Evolutionary conservation across 2,888 invertebrate genomes (phyloP), one percentile per base, ranked within the genome.

Genomic region (Ophraella communa): DNA sequence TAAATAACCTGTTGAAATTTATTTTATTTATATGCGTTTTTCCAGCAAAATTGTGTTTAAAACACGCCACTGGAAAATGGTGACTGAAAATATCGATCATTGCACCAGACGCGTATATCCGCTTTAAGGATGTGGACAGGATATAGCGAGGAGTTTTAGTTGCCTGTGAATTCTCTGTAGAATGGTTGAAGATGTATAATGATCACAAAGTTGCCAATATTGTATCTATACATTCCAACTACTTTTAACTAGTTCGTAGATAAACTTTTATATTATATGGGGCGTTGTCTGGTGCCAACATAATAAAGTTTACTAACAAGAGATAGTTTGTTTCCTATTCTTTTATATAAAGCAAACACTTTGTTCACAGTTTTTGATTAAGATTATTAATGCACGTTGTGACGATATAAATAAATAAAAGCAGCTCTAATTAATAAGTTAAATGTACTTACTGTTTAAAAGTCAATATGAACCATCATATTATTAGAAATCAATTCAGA

Each of bases 101-200:
- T 55, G 24, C 4, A 42, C 44, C 44, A 55, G 55, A 55, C 55
- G 44, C 23, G 42, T 44, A 55, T 55, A 55, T 55, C 55, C 44
- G 27, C 27, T 23, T 42, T 24, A 23, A 55, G 44, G 55, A 55
- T 44, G 42, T 44, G 44, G 49, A 51, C 49, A 51, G 27, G 27
- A 51, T 51, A 51, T 27, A 27, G 27, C 17, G 14, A 51, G 49
- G 27, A 27, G 24, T 35, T 54, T 24, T 21, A 39, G 18, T 54
- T 23, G 21, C 10, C 20, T n/a, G 21, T 17, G 21, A 18, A 23
- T 54, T 42, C 18, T 54, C 54, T 14, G 23, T 39, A 24, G 7
- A 54, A 54, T 14, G 4, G 21, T 39, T 23, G 39, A 23, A 27
- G 17, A 54, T 10, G 20, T 20, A 54, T 54, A 54, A 54, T 54